Evolutionary conservation across 1,140 invertebrate species (phyloP), one percentile per base, ranked within the genome.

Genomic region (Anadara kagoshimensis): DNA sequence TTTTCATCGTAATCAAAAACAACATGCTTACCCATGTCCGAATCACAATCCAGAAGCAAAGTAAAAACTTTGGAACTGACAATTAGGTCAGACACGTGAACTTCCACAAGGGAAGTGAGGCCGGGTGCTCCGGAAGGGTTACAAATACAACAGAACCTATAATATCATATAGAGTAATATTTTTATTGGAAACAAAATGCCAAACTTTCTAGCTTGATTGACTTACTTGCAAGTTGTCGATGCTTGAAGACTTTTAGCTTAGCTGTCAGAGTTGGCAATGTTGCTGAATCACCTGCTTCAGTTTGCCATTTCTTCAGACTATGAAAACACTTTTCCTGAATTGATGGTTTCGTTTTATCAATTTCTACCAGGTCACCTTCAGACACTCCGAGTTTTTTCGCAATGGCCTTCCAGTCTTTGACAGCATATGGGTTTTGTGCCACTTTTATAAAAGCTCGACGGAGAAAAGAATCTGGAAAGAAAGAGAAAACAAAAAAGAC

Each of bases 401-500:
- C 78, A 16, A 84, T 67, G 0, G 54, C 49, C 36, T 69, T 73
- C 78, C 79, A 84, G 20, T 78, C 63, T 20, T 43, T 67, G 0
- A 76, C 69, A 5, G 77, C 78, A 16, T 75, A 53, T 5, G 68
- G 73, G 47, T 84, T 72, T 29, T 78, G 74, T 7, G 79, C 76
- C 14, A 84, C 74, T 64, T 76, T 76, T 7, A 84, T 66, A 53
- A 84, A 84, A 12, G 78, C 80, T 49, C 72, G 62, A 47, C 66
- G 59, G 2, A 84, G 62, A 41, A 76, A 72, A 5, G 62, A 65
- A 49, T 80, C 82, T 84, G 72, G 12, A 76, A 66, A 36, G 14
- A 44, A 29, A 43, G 49, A 47, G 1, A 47, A 16, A 53, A 45
- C n/a, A 36, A 36, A 7, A 36, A 3, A 7, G 2, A 36, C 29